Conservation (phyloP, 2,113 vertebrate genomes). For the Apaloderma vittatum region DNA sequence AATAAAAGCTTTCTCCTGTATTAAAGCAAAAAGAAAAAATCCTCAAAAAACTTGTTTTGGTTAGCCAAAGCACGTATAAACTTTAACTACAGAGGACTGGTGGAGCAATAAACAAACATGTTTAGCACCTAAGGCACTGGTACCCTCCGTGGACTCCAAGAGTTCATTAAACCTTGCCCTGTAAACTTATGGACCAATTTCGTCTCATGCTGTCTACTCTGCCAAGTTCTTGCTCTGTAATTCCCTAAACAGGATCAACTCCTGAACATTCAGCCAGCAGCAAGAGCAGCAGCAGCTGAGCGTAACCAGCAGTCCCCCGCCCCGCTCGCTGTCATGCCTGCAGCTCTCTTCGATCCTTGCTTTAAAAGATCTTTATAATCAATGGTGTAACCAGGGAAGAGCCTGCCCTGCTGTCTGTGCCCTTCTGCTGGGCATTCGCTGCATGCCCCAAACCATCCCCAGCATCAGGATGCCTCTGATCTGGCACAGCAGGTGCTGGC, state of each 20-base stretch:
- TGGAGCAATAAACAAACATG: constrained; percentile 49
- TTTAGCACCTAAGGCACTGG: constrained; percentile 50
- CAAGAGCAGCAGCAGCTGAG: constrained; percentile 41
- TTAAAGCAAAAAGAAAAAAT: background rate
- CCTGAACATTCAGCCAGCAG: constrained; percentile 43
- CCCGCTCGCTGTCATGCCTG: background rate
- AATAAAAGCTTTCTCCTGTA: background rate
- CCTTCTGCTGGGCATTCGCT: fast-evolving
- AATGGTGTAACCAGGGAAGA: background rate
- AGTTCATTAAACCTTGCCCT: constrained; percentile 74
- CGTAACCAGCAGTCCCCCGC: background rate
- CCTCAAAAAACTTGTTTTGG: background rate
- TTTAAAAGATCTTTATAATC: fast-evolving
- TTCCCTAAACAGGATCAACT: constrained; percentile 50
- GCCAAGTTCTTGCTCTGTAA: constrained; percentile 59
- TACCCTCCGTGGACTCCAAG: background rate
- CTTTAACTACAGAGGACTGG: background rate
- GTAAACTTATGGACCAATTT: constrained; percentile 57
- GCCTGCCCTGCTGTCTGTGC: background rate
- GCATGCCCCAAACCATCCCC: fast-evolving
- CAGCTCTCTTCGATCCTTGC: background rate
- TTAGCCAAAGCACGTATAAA: background rate
- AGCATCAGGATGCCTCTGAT: background rate
- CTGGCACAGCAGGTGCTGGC: fast-evolving
- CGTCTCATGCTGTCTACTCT: constrained; percentile 35